Conservation (phyloP, 1,140 invertebrate species). For the Nasonia giraulti region DNA sequence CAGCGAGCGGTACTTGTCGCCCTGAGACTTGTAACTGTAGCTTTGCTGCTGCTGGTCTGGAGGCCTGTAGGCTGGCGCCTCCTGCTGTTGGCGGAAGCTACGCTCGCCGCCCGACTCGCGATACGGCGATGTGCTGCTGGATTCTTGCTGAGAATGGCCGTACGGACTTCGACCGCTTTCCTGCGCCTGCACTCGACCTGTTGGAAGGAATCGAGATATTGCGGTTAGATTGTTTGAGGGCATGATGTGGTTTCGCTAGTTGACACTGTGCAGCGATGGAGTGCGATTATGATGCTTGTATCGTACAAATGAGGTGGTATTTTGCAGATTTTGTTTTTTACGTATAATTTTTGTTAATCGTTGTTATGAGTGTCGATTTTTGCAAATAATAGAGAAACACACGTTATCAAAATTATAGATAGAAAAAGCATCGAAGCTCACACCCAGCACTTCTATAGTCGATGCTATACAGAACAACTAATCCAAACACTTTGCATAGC, state of each 20-base stretch:
- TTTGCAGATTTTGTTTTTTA: background rate
- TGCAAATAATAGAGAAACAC: background rate
- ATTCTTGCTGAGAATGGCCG: conserved; percentile 44
- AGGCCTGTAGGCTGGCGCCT: conserved; percentile 60
- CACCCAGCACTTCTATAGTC: background rate
- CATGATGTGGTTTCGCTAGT: background rate
- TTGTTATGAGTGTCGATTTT: background rate
- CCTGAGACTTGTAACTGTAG: conserved; percentile 65
- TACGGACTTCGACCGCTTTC: conserved; percentile 67
- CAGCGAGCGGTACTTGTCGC: conserved; percentile 69
- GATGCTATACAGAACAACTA: background rate
- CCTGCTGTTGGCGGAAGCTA: conserved; percentile 67
- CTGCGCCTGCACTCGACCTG: background rate
- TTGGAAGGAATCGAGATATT: background rate
- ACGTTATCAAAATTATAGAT: background rate
- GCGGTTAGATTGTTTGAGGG: background rate
- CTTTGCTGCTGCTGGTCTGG: conserved; percentile 50
- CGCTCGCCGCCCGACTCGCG: conserved; percentile 61
- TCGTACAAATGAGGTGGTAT: background rate
- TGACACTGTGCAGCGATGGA: background rate
- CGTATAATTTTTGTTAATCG: background rate
- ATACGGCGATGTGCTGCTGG: conserved; percentile 67
- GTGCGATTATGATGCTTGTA: background rate
- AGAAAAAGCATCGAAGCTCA: background rate
- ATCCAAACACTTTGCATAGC: background rate